Percentiles rank a stretch among this genome's conserved stretches.
Evolutionary conservation across 2,888 invertebrate species (phyloP).

Genomic region (Brachylomia viminalis): DNA sequence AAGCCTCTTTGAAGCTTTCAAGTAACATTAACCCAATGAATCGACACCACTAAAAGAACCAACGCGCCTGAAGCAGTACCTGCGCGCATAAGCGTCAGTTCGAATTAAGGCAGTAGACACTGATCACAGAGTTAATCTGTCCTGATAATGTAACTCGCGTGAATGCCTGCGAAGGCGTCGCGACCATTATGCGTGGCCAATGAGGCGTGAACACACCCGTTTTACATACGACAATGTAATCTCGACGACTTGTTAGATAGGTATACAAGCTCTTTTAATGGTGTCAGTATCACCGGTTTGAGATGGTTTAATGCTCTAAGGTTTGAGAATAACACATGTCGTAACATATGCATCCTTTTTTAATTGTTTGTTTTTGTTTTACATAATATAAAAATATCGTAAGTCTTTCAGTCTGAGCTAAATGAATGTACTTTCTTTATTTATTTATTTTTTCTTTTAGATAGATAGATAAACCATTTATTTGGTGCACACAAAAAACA

Average conservation of each 20-base stretch:
- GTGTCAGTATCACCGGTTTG: not conserved
- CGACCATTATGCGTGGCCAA: slow-evolving; percentile 51
- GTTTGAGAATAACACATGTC: too few species aligned
- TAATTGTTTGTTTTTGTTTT: not conserved
- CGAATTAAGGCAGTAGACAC: slow-evolving; percentile 24
- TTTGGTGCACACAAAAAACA: too few species aligned
- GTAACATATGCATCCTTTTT: not conserved
- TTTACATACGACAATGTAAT: slow-evolving; percentile 56
- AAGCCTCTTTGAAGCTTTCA: slow-evolving; percentile 2
- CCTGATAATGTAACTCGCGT: slow-evolving; percentile 35
- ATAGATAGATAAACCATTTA: too few species aligned
- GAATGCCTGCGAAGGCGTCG: slow-evolving; percentile 30
- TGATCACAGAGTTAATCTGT: slow-evolving; percentile 51
- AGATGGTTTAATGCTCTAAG: too few species aligned
- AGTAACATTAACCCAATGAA: slow-evolving; percentile 9
- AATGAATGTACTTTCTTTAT: not conserved
- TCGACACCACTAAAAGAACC: not conserved
- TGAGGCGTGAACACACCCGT: slow-evolving; percentile 57
- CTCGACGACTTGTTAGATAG: slow-evolving; percentile 7
- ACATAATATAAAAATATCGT: not conserved
- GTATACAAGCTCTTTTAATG: not conserved
- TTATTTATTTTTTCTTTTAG: not conserved
- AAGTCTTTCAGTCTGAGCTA: not conserved
- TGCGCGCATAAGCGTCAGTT: slow-evolving; percentile 6
- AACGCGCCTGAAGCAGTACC: not conserved